A percentile compares a stretch with the other conserved stretches of the same genome.
phyloP scores from a whole-genome alignment of 2,113 vertebrate species.

The Rhagologus leucostigma region DNA sequence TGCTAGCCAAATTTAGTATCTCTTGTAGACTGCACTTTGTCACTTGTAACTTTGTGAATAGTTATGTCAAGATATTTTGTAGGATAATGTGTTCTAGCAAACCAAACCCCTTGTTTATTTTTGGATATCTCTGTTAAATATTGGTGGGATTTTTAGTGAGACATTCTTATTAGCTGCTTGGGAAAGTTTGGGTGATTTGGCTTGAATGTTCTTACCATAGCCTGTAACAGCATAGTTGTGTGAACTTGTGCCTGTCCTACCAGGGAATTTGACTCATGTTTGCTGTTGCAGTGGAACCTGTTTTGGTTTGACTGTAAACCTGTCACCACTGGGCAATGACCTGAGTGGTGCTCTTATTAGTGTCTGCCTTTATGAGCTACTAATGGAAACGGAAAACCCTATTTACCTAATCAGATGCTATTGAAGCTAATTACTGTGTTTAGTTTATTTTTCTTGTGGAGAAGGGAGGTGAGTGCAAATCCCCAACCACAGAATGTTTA shows the following conservation, averaged over 20 bases:
- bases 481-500: neutral
- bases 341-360: neutral
- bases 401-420: neutral
- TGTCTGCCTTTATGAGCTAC: neutral
- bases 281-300: neutral
- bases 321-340: neutral
- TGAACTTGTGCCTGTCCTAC: neutral
- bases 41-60: neutral
- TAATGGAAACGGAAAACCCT: neutral
- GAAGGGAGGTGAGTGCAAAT: neutral
- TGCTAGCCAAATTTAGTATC: neutral
- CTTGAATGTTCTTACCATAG: neutral
- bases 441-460: neutral
- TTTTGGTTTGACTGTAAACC: neutral
- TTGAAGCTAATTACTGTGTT: neutral
- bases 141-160: neutral
- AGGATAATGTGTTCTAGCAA: neutral
- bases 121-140: neutral
- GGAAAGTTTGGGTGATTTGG: neutral
- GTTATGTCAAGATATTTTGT: neutral
- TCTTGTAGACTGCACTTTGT: neutral
- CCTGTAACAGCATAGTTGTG: neutral
- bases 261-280: neutral
- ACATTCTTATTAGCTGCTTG: conserved; percentile 21
- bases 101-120: neutral